phyloP scores from a whole-genome alignment of 2,888 invertebrate genomes.

The Calliopum simillimum region DNA sequence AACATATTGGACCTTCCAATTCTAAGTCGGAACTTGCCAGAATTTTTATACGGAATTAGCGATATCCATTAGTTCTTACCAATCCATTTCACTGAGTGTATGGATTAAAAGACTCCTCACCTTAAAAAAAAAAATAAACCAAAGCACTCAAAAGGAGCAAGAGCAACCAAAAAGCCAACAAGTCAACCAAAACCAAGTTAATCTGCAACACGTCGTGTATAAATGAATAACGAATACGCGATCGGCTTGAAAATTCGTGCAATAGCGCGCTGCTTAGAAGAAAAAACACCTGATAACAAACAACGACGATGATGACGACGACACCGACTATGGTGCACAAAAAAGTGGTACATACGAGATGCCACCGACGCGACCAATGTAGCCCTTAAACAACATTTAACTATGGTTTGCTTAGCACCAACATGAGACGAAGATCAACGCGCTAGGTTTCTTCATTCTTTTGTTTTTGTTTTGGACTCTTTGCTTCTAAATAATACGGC shows the following conservation, averaged over 20 bases:
- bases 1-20: too few relatives aligned
- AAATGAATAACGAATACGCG: slow-evolving; percentile 42
- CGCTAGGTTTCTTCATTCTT: neutral
- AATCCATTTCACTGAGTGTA: too few relatives aligned
- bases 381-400: slow-evolving; percentile 5
- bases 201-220: slow-evolving; percentile 46
- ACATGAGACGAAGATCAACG: too few relatives aligned
- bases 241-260: slow-evolving; percentile 45
- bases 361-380: slow-evolving; percentile 7
- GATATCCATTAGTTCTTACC: too few relatives aligned
- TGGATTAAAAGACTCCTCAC: neutral
- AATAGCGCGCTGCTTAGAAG: slow-evolving; percentile 45
- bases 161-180: slow-evolving; percentile 22
- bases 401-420: neutral
- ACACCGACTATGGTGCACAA: too few relatives aligned
- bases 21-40: too few relatives aligned
- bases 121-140: neutral
- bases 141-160: slow-evolving; percentile 4
- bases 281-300: slow-evolving; percentile 51
- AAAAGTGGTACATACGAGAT: neutral
- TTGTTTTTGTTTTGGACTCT: neutral
- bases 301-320: neutral
- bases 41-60: too few relatives aligned
- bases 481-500: neutral
- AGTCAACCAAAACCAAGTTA: slow-evolving; percentile 38